A percentile compares a stretch with the other conserved stretches of the same genome.
Evolutionary conservation across 2,888 invertebrate genomes (phyloP).

Genomic region (Scelioninae gen. 1): DNA sequence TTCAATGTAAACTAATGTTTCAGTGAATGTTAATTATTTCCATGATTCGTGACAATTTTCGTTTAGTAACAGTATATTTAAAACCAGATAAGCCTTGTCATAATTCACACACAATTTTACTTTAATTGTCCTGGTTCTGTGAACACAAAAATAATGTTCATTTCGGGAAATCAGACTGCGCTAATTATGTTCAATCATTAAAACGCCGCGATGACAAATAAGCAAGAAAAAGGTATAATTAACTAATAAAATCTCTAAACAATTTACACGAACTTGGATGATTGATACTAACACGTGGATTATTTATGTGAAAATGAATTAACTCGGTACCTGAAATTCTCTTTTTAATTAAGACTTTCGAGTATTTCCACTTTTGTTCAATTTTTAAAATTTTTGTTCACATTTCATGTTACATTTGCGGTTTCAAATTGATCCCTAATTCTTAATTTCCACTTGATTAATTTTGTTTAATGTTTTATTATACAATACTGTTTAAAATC

Average conservation of each 20-base stretch:
- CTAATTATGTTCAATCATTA: conserved; percentile 13
- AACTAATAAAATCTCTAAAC: conserved; percentile 14
- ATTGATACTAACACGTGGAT: conserved; percentile 6
- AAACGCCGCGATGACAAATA: background rate
- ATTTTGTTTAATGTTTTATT: conserved; percentile 21
- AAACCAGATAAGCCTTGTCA: background rate
- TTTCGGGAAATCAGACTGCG: conserved; percentile 19
- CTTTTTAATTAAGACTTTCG: conserved; percentile 13
- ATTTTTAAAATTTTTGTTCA: conserved; percentile 35
- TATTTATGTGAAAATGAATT: conserved; percentile 22
- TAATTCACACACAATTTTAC: conserved; percentile 10
- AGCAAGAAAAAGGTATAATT: background rate
- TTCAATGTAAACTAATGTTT: too few relatives aligned
- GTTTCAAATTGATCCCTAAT: conserved; percentile 9
- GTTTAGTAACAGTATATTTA: background rate
- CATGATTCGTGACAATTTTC: background rate
- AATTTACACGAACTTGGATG: conserved; percentile 2
- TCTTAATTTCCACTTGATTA: conserved; percentile 13
- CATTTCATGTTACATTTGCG: conserved; percentile 4
- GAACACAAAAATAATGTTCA: conserved; percentile 7
- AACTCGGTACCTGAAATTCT: conserved; percentile 8
- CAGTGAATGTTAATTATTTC: too few relatives aligned
- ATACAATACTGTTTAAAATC: conserved; percentile 1
- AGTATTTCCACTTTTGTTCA: conserved; percentile 23
- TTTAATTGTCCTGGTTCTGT: conserved; percentile 7